Base-by-base conservation (phyloP, 2,797 vertebrate species). In the Babyrousa celebensis region DNA sequence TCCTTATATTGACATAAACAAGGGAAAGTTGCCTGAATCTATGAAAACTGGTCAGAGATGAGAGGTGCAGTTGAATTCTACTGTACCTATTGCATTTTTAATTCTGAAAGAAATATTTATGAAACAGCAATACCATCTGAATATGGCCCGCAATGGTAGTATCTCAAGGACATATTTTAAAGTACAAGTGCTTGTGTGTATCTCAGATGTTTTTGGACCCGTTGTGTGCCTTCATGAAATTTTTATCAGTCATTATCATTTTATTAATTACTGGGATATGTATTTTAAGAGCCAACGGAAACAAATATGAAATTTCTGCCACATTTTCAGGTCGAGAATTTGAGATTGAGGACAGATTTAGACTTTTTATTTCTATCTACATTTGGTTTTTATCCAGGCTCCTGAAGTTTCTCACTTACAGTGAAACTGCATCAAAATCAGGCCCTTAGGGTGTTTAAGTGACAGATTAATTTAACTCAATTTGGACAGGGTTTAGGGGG, bases 351-450 rank as follows among this genome's bases (percentile, higher is more conserved):
- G 65, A 87, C 48, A 58, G 60, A 97, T 78, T 96, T 85, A 74
- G 7, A 78, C 74, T 94, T 90, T 92, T 79, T 90, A 85, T 96
- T 95, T 94, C 70, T 94, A 93, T 95, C 68, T 86, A 68, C 70
- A 85, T 95, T 98, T 93, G 95, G 77, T 97, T 95, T 97, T 98
- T 96, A 89, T 97, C 92, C 96, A 95, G 82, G 84, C 90, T 98
- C 97, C 97, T 60, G 82, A 43, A 97, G 96, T 70, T 95, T 98
- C 94, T 96, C 88, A 97, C 89, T 97, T 97, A 97, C 40, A 97
- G 92, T 72, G 80, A 98, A 98, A 98, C 95, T 98, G 94, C 97
- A 96, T 97, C 98, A 98, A 98, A 97, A 97, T 97, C 93, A 96
- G 62, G 91, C 97, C 96, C 98, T 98, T 77, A 94, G 84, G 82